Evolutionary conservation across 2,113 vertebrate species (phyloP), one percentile per base, ranked within the genome.

Genomic region (Balaeniceps rex): DNA sequence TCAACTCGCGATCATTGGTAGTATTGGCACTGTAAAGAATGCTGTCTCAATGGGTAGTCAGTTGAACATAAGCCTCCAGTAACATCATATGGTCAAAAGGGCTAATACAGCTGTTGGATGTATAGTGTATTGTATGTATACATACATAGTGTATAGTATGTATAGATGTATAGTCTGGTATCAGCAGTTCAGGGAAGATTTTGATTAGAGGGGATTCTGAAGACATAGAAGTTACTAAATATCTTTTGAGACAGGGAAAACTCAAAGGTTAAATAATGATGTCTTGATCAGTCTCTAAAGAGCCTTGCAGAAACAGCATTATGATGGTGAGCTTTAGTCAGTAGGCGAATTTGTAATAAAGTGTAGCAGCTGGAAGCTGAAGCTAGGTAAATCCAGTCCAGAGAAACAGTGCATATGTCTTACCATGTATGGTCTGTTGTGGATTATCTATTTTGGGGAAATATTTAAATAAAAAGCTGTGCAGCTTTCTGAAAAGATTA

Each of bases 1-100:
- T 58, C 24, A 64, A 4, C 34, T 68, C 0, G 0, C 0, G 1
- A 11, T 46, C 3, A 0, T 29, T 22, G 29, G 18, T 36, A 14
- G 33, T 24, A 6, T 8, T 58, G 58, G 31, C 36, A n/a, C 63
- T 24, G 3, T 42, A 22, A 44, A 46, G 58, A 75, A 13, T 29
- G 1, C 33, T 38, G 29, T 31, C 40, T 26, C 12, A 14, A 1
- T 9, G 11, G 47, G 60, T 15, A 61, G 26, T 47, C 42, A 4
- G 0, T 4, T 34, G 40, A 52, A 9, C 19, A 1, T 34, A 7
- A 36, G 31, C 31, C 26, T 34, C 21, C 46, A 22, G 40, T 51
- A 81, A 14, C 26, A 9, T 29, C 21, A 0, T 31, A 10, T 11
- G 28, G 19, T 64, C 28, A 9, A 15, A 75, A 92, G 14, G 14